These are phyloP conservation scores for Periophthalmus magnuspinnatus DNA, from an alignment of 2,797 vertebrate genomes.

Conservation along the genomic window DNA sequence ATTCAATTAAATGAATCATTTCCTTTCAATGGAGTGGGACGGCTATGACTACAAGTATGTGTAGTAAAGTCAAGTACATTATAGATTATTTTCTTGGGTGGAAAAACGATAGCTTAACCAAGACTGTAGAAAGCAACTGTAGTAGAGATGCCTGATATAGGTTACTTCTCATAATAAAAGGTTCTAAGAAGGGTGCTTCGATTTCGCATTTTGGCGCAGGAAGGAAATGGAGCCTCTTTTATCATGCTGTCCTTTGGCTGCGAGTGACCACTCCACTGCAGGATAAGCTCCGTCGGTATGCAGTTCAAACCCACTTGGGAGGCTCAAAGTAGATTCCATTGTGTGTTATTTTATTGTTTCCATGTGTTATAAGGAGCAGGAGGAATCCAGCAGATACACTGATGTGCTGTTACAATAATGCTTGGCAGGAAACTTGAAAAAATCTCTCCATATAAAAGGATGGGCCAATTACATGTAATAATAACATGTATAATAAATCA, in stretches of 20 bases:
- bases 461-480: background rate
- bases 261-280: slow-evolving; percentile 14
- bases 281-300: slow-evolving; percentile 61
- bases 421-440: background rate
- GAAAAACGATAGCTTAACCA: background rate
- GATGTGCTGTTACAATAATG: background rate
- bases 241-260: slow-evolving; percentile 14
- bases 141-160: slow-evolving; percentile 7
- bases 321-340: slow-evolving; percentile 50
- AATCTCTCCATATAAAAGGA: background rate
- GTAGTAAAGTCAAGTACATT: background rate
- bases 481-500: no score
- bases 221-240: slow-evolving; percentile 36
- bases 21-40: background rate
- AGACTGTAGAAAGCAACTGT: background rate
- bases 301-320: slow-evolving; percentile 39
- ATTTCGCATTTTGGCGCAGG: slow-evolving; percentile 22
- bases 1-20: background rate
- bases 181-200: slow-evolving; percentile 11
- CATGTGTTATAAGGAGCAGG: slow-evolving; percentile 23
- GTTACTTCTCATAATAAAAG: slow-evolving; percentile 14
- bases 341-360: slow-evolving; percentile 52
- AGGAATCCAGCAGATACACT: background rate
- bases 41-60: background rate
- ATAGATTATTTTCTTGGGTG: background rate